A percentile compares a stretch with the other conserved stretches of the same genome.
Conservation (phyloP, 2,888 invertebrate genomes). For the Tetragonisca angustula region DNA sequence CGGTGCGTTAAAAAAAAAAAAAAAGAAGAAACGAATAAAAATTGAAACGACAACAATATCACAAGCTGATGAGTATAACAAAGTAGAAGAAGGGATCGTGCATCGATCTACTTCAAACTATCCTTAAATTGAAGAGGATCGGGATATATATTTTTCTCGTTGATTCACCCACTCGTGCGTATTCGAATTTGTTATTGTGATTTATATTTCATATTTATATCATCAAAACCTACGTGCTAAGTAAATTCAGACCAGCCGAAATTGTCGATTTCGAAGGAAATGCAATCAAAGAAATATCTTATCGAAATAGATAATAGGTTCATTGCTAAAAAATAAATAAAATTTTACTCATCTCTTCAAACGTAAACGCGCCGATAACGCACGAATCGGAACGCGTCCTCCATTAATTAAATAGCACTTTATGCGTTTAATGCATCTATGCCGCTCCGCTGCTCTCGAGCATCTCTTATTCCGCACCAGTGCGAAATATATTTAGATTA, state of each 20-base stretch:
- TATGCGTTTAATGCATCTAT: conserved; percentile 65
- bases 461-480: conserved; percentile 64
- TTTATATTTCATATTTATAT: conserved; percentile 68
- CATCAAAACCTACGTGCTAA: conserved; percentile 78
- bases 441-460: conserved; percentile 38
- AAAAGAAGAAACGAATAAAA: conserved; percentile 9
- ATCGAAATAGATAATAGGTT: conserved; percentile 77
- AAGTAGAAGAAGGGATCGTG: conserved; percentile 6
- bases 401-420: conserved; percentile 77
- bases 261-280: conserved; percentile 77
- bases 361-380: conserved; percentile 55
- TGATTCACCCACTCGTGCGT: conserved; percentile 60
- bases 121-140: conserved; percentile 62
- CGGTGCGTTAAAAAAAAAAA: conserved; percentile 32
- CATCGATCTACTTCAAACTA: conserved; percentile 42
- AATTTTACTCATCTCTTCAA: conserved; percentile 70
- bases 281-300: conserved; percentile 71
- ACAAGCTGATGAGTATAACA: conserved; percentile 13
- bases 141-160: conserved; percentile 49
- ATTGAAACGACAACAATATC: background rate
- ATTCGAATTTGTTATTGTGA: conserved; percentile 66
- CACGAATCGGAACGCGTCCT: conserved; percentile 60
- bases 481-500: conserved; percentile 60
- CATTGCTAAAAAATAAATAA: conserved; percentile 81
- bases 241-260: conserved; percentile 83